These are phyloP conservation scores for Coleophora deauratella DNA, from an alignment of 2,888 invertebrate species.

Conservation along the genomic window DNA sequence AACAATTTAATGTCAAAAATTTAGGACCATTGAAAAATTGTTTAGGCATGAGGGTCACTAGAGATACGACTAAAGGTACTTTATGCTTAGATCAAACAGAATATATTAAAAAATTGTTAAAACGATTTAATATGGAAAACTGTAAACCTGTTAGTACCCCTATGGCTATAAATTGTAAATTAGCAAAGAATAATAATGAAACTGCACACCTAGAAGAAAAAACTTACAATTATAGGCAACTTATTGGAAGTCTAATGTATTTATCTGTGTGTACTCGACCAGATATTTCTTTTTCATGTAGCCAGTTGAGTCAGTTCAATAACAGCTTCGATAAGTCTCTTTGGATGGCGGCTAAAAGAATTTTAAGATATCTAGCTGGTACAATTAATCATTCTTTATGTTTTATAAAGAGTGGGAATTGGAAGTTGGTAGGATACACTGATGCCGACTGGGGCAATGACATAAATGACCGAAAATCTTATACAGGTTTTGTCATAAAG, in stretches of 20 bases:
- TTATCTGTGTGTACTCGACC: slow-evolving; percentile 14
- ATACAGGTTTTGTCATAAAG: slow-evolving; percentile 10
- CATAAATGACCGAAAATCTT: too few relatives aligned
- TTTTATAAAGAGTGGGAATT: slow-evolving; percentile 7
- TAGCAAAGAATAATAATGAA: slow-evolving; percentile 1
- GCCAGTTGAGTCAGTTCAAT: too few relatives aligned
- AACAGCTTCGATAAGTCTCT: slow-evolving; percentile 5
- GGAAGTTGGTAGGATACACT: too few relatives aligned
- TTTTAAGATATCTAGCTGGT: too few relatives aligned
- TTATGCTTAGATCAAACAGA: slow-evolving; percentile 3
- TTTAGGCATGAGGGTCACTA: too few relatives aligned
- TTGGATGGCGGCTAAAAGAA: too few relatives aligned
- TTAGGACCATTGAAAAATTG: too few relatives aligned
- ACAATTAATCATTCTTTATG: too few relatives aligned
- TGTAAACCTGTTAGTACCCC: slow-evolving; percentile 8
- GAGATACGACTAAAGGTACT: too few relatives aligned
- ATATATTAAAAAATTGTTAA: slow-evolving; percentile 4
- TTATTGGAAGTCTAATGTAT: slow-evolving; percentile 17
- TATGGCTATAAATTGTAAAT: slow-evolving; percentile 2
- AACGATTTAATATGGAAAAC: neutral
- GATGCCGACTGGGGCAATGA: too few relatives aligned
- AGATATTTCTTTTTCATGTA: slow-evolving; percentile 12
- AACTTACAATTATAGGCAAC: too few relatives aligned
- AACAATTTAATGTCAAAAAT: too few relatives aligned
- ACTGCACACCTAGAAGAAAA: slow-evolving; percentile 2